Evolutionary conservation across 2,797 vertebrate genomes (phyloP), one percentile per base, ranked within the genome.

Genomic region (Antrozous pallidus): DNA sequence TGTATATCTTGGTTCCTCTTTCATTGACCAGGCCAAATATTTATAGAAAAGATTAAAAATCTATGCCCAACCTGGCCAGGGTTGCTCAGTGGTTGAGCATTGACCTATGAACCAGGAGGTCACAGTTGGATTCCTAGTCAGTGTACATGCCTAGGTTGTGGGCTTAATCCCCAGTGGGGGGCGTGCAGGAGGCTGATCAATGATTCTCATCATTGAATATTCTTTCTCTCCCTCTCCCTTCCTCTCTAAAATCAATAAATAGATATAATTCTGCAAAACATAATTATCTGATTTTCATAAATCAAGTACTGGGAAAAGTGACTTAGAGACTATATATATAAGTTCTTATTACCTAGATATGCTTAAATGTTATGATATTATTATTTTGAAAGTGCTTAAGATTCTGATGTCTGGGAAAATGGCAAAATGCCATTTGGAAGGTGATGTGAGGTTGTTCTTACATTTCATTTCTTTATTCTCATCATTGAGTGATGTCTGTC

Each of bases 401-500:
- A 42, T 77, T 77, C 54, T 95, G 80, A 89, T 94, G 78, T 90
- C 67, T 96, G 90, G 79, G 67, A 93, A 96, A 95, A 93, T 92
- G 94, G 47, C 81, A 96, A 94, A 97, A 97, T 94, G 42, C 51
- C 93, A 77, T 36, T 92, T 81, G 71, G 56, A 40, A 85, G 86
- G 73, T 85, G 63, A 94, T 73, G 11, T 51, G 58, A 54, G 71
- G 2, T 63, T 91, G 14, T 75, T 86, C 56, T 96, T 96, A 40
- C 31, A 82, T 96, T 96, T 95, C 78, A 56, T 85, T 94, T 97
- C 93, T 94, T 95, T 75, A 74, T 95, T 96, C 89, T 96, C 92
- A 26, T 42, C 90, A 47, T 81, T 89, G 94, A 96, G 77, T 93
- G 91, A 89, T 97, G 71, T 87, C 93, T 97, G 4, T 96, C 85